Base-by-base conservation (phyloP, 2,888 invertebrate genomes). In the Crematogaster levior region DNA sequence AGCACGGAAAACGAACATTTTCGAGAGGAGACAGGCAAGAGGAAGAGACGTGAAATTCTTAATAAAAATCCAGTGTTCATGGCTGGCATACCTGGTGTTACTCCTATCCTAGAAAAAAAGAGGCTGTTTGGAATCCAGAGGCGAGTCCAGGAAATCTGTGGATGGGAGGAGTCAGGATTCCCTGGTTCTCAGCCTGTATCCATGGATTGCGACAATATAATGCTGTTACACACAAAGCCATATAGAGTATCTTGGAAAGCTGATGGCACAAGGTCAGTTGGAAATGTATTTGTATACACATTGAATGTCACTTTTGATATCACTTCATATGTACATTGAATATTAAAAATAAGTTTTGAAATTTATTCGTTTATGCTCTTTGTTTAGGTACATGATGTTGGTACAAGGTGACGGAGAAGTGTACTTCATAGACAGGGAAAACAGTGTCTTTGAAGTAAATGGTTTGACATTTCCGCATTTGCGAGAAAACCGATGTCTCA, bases 211-310 rank as follows among this genome's bases (percentile, higher is more conserved):
- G 93, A 95, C 0, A 99, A 99, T 94, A 95, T 99, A 65, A 94
- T 94, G 72, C 95, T 97, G 15, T 95, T 99, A 3, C 95, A 96
- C 43, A 95, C 97, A 87, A 98, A 98, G 92, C 98, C 98, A 0
- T 99, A 99, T 93, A 96, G 97, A 93, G 99, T 99, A 0, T 99
- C 99, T 1, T 99, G 99, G 99, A 99, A 99, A 94, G 99, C 99
- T 12, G 99, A 99, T 94, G 99, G 99, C 51, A 98, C 97, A 46
- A 97, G 98, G 97, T 98, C 93, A 93, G 89, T 34, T n/a, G 18
- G 2, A 60, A 83, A 79, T 83, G 10, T 75, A 75, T 43, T 53
- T 53, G 0, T 60, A 12, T 5, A 60, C 1, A 15, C 1, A 15
- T 61, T 24, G 27, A 56, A 0, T 21, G 6, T 40, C 15, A 24